Evolutionary conservation across 2,113 vertebrate genomes (phyloP).

Genomic region (Campylomormyrus tamandua): DNA sequence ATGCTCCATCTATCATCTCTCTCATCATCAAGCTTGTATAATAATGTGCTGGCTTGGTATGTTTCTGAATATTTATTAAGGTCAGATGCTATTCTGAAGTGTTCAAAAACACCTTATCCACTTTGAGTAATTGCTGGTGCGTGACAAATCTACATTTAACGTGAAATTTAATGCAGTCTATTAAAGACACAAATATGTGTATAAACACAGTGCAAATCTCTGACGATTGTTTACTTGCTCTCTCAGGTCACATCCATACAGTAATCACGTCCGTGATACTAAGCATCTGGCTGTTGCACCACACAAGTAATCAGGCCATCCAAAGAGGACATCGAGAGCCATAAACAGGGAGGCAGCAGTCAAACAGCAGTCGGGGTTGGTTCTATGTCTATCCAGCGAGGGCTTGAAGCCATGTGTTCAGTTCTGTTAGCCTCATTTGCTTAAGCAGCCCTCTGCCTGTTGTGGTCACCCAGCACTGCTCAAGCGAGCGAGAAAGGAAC

Average conservation of each 20-base stretch:
- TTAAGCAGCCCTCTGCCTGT: background rate
- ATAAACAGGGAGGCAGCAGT: background rate
- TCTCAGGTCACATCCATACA: background rate
- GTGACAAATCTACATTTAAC: background rate
- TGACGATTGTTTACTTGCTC: background rate
- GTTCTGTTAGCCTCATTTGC: background rate
- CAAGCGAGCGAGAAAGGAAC: background rate
- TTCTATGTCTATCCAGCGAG: background rate
- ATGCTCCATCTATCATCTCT: background rate
- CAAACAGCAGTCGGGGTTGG: background rate
- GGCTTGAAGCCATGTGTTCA: background rate
- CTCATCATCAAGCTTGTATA: background rate
- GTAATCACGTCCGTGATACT: background rate
- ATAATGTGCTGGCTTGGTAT: background rate
- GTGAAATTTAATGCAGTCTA: background rate
- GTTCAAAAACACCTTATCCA: background rate
- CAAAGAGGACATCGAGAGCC: background rate
- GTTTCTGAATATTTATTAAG: background rate
- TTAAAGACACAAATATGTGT: background rate
- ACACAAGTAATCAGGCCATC: constrained; percentile 14
- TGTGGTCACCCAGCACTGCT: background rate
- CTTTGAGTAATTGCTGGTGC: background rate
- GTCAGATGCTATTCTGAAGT: background rate
- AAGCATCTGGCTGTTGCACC: background rate
- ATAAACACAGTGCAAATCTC: background rate